A percentile compares a stretch with the other conserved stretches of the same genome.
phyloP scores from a whole-genome alignment of 2,797 vertebrate species.

The Notolepis coatsorum region DNA sequence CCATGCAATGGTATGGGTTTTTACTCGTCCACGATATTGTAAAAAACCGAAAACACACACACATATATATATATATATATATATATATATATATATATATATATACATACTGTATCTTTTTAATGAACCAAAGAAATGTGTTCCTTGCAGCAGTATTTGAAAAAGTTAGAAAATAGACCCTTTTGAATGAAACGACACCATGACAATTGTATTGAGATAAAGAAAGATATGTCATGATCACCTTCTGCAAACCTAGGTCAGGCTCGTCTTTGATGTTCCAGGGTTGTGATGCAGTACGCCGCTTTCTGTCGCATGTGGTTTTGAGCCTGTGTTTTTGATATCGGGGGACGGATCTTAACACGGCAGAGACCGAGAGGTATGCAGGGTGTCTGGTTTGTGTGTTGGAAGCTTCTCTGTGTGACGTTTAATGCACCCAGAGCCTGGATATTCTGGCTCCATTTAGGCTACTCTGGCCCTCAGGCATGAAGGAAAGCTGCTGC shows the following conservation, averaged over 20 bases:
- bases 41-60: too few species aligned
- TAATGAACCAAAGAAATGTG: too few species aligned
- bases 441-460: not conserved
- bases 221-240: not conserved
- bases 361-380: too few species aligned
- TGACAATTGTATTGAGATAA: too few species aligned
- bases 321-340: not conserved
- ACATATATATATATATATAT: too few species aligned
- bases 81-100: too few species aligned
- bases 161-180: too few species aligned
- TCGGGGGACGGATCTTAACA: too few species aligned
- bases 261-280: not conserved
- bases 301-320: not conserved
- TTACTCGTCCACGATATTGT: too few species aligned
- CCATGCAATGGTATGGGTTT: not conserved
- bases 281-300: not conserved
- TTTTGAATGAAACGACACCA: too few species aligned
- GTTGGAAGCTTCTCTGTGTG: not conserved
- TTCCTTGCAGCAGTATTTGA: too few species aligned
- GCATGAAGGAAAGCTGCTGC: not conserved
- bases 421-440: not conserved
- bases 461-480: not conserved
- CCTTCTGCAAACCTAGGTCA: not conserved
- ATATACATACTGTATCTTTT: too few species aligned
- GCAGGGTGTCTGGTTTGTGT: not conserved